Percentiles rank a stretch among this genome's conserved stretches.
phyloP scores from a whole-genome alignment of 2,797 vertebrate genomes.

The Lacerta agilis region DNA sequence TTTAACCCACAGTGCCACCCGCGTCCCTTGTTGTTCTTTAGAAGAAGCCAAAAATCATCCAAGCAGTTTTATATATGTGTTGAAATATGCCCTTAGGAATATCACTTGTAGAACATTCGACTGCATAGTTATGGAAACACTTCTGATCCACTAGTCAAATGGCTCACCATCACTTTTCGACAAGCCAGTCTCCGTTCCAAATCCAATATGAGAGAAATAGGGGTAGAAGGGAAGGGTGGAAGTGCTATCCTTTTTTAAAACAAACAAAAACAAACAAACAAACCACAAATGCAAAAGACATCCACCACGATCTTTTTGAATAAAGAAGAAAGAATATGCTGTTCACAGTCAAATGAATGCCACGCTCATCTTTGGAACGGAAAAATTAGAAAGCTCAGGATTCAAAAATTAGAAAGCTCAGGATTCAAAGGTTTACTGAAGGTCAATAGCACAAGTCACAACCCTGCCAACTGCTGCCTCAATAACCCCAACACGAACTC shows the following conservation, averaged over 20 bases:
- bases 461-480: background rate
- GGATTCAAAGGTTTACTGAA: background rate
- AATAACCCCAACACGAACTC: background rate
- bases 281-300: background rate
- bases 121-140: background rate
- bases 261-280: background rate
- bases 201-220: too few relatives aligned
- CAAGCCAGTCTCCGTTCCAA: background rate
- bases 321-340: background rate
- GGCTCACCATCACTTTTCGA: background rate
- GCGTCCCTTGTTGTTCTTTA: background rate
- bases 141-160: background rate
- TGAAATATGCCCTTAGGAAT: background rate
- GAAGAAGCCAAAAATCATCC: background rate
- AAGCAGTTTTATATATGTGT: background rate
- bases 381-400: background rate
- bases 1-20: too few relatives aligned
- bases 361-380: background rate
- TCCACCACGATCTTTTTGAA: background rate
- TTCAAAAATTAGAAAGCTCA: background rate
- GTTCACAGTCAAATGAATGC: background rate
- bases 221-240: too few relatives aligned
- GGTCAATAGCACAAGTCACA: background rate
- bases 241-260: background rate
- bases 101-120: background rate